phyloP scores from a whole-genome alignment of 1,140 invertebrate species.

The Caenorhabditis briggsae region DNA sequence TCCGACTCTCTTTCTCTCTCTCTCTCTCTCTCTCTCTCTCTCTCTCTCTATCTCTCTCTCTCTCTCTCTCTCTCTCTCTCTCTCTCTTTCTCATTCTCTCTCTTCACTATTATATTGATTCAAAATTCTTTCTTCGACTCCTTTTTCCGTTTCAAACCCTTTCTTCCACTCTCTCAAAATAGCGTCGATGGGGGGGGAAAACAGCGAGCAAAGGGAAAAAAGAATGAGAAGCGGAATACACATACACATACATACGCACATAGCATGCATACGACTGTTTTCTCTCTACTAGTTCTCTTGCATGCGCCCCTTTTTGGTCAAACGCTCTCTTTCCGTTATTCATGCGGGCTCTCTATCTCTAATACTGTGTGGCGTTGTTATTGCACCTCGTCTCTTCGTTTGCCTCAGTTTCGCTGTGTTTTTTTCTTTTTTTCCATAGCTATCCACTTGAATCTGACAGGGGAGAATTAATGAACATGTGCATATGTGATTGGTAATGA shows the following conservation, averaged over 20 bases:
- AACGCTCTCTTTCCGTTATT: neutral
- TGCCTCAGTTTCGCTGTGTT: neutral
- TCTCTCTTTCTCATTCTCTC: neutral
- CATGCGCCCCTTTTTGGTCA: constrained; percentile 16
- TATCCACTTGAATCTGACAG: neutral
- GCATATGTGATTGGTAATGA: constrained; percentile 6
- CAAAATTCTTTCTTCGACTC: neutral
- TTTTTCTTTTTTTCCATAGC: neutral
- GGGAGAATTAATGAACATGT: neutral
- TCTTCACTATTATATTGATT: constrained; percentile 39
- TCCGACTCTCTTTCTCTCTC: constrained; percentile 13
- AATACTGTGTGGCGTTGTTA: neutral
- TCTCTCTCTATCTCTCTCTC: neutral
- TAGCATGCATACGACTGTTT: neutral
- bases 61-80: neutral
- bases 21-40: neutral
- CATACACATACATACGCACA: neutral
- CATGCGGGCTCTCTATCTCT: neutral
- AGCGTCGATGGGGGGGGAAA: neutral
- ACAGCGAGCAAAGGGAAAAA: neutral
- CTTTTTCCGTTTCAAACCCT: neutral
- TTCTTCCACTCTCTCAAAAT: constrained; percentile 28
- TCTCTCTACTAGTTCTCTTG: no score
- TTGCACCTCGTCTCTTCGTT: neutral
- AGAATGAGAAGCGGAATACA: neutral